These are phyloP conservation scores for Deilephila elpenor DNA, from an alignment of 2,888 invertebrate genomes.

Conservation along the genomic window DNA sequence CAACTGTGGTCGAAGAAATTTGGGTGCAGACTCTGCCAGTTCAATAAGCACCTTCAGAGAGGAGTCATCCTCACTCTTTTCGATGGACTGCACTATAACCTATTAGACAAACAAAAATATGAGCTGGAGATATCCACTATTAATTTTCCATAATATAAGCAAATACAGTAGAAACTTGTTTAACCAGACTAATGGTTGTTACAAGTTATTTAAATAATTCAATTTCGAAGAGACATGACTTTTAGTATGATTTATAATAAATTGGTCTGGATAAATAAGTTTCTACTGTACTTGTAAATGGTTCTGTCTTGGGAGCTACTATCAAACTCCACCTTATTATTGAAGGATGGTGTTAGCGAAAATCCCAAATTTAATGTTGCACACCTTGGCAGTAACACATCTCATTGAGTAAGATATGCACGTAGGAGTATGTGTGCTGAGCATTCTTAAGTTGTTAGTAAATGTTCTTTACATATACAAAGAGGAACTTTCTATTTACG, in stretches of 20 bases:
- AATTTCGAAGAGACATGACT: no score
- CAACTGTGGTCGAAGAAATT: constrained; percentile 94
- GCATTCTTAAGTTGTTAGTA: no score
- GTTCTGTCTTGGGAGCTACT: constrained; percentile 75
- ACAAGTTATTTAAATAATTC: not conserved
- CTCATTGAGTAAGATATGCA: constrained; percentile 62
- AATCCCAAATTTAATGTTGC: constrained; percentile 72
- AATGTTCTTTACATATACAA: no score
- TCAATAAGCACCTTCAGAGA: constrained; percentile 97
- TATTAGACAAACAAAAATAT: constrained; percentile 49
- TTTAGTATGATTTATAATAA: no score
- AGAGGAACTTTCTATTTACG: no score
- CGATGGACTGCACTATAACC: constrained; percentile 92
- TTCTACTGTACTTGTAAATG: constrained; percentile 14
- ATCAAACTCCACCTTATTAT: constrained; percentile 80
- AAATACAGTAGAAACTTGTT: no score
- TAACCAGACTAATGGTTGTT: no score
- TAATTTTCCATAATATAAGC: not conserved
- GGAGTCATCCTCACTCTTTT: constrained; percentile 94
- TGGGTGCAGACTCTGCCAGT: constrained; percentile 96
- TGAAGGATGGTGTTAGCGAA: constrained; percentile 79
- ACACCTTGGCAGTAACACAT: constrained; percentile 75
- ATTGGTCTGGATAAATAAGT: no score
- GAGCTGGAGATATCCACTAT: not conserved
- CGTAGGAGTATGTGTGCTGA: constrained; percentile 66